These are phyloP conservation scores for Cydia strobilella DNA, from an alignment of 1,140 invertebrate species.

Conservation along the genomic window DNA sequence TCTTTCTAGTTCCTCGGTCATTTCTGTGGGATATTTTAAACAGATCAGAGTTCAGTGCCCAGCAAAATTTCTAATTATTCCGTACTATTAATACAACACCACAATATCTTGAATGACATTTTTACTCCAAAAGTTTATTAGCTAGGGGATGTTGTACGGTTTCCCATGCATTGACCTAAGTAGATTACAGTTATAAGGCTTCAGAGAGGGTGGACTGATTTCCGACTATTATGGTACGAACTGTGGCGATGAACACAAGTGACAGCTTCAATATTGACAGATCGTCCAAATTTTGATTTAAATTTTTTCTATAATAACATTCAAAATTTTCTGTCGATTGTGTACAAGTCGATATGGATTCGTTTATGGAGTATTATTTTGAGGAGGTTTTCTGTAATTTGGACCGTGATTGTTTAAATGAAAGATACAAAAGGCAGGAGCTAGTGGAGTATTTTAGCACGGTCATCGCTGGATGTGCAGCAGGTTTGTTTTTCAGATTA, in stretches of 20 bases:
- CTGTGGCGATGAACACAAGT: neutral
- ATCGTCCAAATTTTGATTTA: neutral
- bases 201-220: conserved; percentile 57
- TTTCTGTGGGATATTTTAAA: too few species aligned
- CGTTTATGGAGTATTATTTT: conserved; percentile 85
- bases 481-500: conserved; percentile 66
- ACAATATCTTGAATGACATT: neutral
- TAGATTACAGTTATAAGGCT: conserved; percentile 67
- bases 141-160: conserved; percentile 46
- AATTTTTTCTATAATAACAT: conserved; percentile 6
- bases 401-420: conserved; percentile 83
- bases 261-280: conserved; percentile 15
- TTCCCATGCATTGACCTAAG: conserved; percentile 57
- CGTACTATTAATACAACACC: conserved; percentile 12
- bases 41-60: neutral
- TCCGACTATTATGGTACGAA: conserved; percentile 34
- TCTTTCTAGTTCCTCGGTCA: too few species aligned
- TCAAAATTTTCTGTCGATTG: conserved; percentile 14
- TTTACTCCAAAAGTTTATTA: conserved; percentile 16
- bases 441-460: conserved; percentile 85
- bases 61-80: neutral
- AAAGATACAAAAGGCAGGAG: conserved; percentile 82
- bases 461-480: conserved; percentile 84
- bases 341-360: conserved; percentile 80
- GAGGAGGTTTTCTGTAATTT: conserved; percentile 83